Base-by-base conservation (phyloP, 2,888 invertebrate genomes). In the Sipha maydis region DNA sequence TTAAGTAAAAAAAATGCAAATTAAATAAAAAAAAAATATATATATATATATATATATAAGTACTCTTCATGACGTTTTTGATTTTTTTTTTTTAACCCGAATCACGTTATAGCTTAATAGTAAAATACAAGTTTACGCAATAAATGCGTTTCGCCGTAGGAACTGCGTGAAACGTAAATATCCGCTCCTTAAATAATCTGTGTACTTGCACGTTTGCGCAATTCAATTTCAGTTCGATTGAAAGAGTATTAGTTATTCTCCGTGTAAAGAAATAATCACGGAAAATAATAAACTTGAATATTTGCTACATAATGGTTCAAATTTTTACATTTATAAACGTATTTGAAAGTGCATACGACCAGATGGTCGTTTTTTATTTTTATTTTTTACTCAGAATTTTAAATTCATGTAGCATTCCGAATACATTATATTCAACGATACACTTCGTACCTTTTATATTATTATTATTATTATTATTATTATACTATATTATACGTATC, bases 351-450 rank as follows among this genome's bases (percentile, higher is more conserved):
- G 28, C n/a, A 4, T 71, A 14, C 28, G 71, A 71, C 31, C 14
- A 71, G 14, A 31, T 17, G 71, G 28, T 71, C 31, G 31, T 71
- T 25, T 67, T 56, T 56, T 56, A 11, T 25, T 69, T 69, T 69
- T 28, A 2, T 38, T 61, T 80, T 38, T n/a, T 17, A n/a, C 34
- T 17, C 69, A 5, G 21, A 69, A 82, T 69, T 71, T 82, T n/a
- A n/a, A 41, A 82, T 82, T 82, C 82, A 28, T n/a, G 48, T 41
- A 5, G 28, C 69, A 69, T 71, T 71, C 69, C 48, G 28, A 8
- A n/a, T 31, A 14, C 25, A 2, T 21, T 61, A 28, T 67, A 67
- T 25, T 76, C 67, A 7, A 31, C 41, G 17, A 31, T n/a, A 41
- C 67, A 28, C 31, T 31, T 31, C 17, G 41, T 67, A 41, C 25